Evolutionary conservation across 1,140 invertebrate species (phyloP).

Genomic region (Capitella teleta): DNA sequence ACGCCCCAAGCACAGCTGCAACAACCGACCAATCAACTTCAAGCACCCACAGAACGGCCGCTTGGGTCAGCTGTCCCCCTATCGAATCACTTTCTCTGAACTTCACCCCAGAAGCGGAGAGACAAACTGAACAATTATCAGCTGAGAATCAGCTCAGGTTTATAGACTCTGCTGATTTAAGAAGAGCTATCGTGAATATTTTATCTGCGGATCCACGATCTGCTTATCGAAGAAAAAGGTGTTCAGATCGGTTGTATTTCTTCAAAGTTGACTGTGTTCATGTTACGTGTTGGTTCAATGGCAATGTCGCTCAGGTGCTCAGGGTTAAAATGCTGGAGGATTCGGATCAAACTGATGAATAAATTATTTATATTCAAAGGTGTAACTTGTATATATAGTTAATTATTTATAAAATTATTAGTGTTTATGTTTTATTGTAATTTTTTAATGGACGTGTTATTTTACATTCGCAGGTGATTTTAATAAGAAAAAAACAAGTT

Average conservation of each 20-base stretch:
- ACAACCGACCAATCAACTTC: not conserved
- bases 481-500: no score
- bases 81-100: constrained; percentile 12
- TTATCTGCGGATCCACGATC: constrained; percentile 76
- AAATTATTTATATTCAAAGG: no score
- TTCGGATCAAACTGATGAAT: no score
- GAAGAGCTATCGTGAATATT: constrained; percentile 53
- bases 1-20: constrained; percentile 54
- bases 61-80: not conserved
- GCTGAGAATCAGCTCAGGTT: not conserved
- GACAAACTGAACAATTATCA: constrained; percentile 49
- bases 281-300: constrained; percentile 44
- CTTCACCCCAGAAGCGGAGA: constrained; percentile 55
- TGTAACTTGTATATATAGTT: no score
- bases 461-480: no score
- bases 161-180: constrained; percentile 22
- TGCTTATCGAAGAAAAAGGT: constrained; percentile 51
- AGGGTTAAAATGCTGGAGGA: constrained; percentile 22
- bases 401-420: no score
- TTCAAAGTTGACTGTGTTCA: constrained; percentile 41
- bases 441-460: no score
- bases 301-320: constrained; percentile 28
- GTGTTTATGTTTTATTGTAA: no score
- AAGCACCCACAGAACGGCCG: not conserved
- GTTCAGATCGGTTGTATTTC: constrained; percentile 39